These are phyloP conservation scores for Allacma fusca DNA, from an alignment of 2,888 invertebrate genomes.

Conservation along the genomic window DNA sequence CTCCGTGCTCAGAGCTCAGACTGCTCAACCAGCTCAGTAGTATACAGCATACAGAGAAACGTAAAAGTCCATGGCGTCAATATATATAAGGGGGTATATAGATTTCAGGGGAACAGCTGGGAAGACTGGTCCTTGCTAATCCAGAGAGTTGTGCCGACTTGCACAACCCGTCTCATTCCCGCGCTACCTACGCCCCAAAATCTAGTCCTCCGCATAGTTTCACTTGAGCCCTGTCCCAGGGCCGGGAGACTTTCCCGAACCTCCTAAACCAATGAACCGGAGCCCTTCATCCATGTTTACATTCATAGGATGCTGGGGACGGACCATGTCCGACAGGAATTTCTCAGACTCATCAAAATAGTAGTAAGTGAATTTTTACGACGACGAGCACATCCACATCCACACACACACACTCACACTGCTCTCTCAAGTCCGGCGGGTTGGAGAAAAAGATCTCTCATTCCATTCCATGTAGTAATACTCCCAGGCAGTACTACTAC, in stretches of 20 bases:
- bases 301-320: neutral
- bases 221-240: neutral
- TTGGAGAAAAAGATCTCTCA: neutral
- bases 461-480: neutral
- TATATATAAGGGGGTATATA: too few species aligned
- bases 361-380: slow-evolving; percentile 18
- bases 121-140: neutral
- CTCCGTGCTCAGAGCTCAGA: too few species aligned
- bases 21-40: too few species aligned
- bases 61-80: too few species aligned
- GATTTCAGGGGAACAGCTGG: slow-evolving; percentile 33
- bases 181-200: slow-evolving; percentile 43
- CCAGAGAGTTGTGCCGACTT: neutral
- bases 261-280: too few species aligned
- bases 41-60: too few species aligned
- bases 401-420: too few species aligned
- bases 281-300: neutral
- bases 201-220: slow-evolving; percentile 39
- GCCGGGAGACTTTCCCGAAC: neutral
- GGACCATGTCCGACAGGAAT: neutral
- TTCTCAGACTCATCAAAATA: neutral
- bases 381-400: neutral
- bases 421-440: too few species aligned
- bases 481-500: too few species aligned
- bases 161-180: slow-evolving; percentile 39